phyloP scores from a whole-genome alignment of 2,113 vertebrate genomes.

The Mohoua ochrocephala region DNA sequence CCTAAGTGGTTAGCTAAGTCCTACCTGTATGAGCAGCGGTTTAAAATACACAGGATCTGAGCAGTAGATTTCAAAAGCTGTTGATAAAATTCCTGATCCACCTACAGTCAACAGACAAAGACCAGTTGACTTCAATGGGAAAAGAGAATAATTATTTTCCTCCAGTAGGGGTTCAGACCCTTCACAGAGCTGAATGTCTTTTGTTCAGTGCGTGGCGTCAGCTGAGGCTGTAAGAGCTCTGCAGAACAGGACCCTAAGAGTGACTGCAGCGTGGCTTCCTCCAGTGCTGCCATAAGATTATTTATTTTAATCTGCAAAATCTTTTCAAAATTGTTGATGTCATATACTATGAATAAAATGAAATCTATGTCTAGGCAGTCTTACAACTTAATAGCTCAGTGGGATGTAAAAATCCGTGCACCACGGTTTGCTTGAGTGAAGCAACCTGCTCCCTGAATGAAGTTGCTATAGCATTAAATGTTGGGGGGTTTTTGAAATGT shows the following conservation, averaged over 20 bases:
- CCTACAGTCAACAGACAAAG: neutral
- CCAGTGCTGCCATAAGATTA: neutral
- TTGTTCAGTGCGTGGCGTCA: neutral
- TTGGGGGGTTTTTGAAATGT: neutral
- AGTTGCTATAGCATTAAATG: neutral
- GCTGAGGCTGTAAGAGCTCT: neutral
- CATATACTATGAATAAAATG: slow-evolving; percentile 39
- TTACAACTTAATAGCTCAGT: slow-evolving; percentile 27
- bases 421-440: slow-evolving; percentile 35
- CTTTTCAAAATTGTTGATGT: neutral
- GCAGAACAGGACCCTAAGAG: neutral
- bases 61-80: neutral
- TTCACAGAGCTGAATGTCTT: neutral
- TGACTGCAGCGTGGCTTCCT: neutral
- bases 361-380: slow-evolving; percentile 18
- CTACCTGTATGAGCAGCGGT: neutral
- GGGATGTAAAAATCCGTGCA: slow-evolving; percentile 15
- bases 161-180: neutral
- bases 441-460: slow-evolving; percentile 14
- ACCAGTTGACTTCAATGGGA: neutral
- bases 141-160: neutral
- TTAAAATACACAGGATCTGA: neutral
- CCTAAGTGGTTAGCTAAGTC: neutral
- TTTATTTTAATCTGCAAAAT: slow-evolving; percentile 19
- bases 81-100: neutral